A percentile compares a stretch with the other conserved stretches of the same genome.
These are phyloP conservation scores for Oreochromis niloticus DNA, from an alignment of 2,113 vertebrate species.

Conservation along the genomic window DNA sequence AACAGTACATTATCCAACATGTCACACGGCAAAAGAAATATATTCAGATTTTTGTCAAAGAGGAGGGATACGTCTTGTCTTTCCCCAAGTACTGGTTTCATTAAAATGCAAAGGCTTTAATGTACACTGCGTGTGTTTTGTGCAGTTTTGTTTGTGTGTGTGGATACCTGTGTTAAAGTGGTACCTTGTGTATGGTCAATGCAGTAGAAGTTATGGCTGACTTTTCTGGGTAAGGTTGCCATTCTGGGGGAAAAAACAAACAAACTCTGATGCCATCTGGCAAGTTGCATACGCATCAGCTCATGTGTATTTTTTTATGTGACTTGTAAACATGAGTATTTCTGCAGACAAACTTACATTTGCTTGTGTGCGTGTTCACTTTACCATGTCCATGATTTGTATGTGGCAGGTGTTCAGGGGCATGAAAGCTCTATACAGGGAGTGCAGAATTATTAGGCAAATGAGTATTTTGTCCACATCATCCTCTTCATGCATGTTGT, in stretches of 20 bases:
- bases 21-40: background rate
- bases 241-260: background rate
- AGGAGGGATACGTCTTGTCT: background rate
- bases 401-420: background rate
- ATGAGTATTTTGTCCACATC: too few relatives aligned
- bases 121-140: background rate
- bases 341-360: background rate
- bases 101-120: background rate
- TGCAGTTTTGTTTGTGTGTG: background rate
- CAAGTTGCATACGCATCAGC: background rate
- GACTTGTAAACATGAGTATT: background rate
- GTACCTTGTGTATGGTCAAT: background rate
- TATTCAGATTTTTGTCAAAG: background rate
- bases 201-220: background rate
- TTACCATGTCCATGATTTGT: background rate
- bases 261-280: conserved; percentile 6
- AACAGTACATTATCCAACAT: conserved; percentile 13
- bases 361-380: background rate
- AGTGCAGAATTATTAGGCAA: too few relatives aligned
- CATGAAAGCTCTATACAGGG: background rate
- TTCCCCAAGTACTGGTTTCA: background rate
- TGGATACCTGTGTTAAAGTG: background rate
- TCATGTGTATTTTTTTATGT: conserved; percentile 3
- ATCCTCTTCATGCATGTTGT: too few relatives aligned
- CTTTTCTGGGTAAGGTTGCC: background rate